Percentiles rank a stretch among this genome's conserved stretches.
Evolutionary conservation across 2,113 vertebrate species (phyloP).

Genomic region (Cacatua alba): DNA sequence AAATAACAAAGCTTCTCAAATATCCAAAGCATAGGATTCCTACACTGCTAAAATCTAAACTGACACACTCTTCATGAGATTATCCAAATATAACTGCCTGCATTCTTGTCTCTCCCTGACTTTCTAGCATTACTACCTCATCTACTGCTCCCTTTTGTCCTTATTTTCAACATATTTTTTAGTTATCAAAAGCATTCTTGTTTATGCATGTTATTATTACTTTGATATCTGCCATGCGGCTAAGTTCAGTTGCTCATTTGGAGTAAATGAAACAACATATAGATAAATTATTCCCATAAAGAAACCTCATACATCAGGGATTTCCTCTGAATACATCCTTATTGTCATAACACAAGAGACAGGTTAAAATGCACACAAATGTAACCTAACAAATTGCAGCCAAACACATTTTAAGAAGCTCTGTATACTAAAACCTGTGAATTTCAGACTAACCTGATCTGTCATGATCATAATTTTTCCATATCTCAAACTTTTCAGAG

Average conservation of each 20-base stretch:
- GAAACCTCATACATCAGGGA: neutral
- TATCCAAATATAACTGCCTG: neutral
- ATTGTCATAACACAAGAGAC: neutral
- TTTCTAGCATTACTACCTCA: neutral
- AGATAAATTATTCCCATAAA: neutral
- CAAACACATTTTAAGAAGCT: neutral
- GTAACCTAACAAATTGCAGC: neutral
- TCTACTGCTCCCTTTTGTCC: neutral
- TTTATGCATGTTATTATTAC: neutral
- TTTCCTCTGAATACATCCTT: neutral
- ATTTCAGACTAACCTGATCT: conserved; percentile 87
- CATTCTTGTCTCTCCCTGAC: neutral
- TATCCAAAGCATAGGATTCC: neutral
- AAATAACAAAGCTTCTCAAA: neutral
- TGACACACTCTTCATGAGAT: neutral
- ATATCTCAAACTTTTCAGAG: conserved; percentile 90
- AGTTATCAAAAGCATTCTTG: neutral
- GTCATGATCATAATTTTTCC: conserved; percentile 99
- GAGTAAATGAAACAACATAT: neutral
- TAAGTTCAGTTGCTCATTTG: neutral
- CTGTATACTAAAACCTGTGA: neutral
- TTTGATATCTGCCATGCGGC: neutral
- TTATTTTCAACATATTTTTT: neutral
- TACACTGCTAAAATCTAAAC: neutral
- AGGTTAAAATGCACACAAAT: neutral